A percentile compares a stretch with the other conserved stretches of the same genome.
phyloP scores from a whole-genome alignment of 2,888 invertebrate species.

The Drosophila neonasuta region DNA sequence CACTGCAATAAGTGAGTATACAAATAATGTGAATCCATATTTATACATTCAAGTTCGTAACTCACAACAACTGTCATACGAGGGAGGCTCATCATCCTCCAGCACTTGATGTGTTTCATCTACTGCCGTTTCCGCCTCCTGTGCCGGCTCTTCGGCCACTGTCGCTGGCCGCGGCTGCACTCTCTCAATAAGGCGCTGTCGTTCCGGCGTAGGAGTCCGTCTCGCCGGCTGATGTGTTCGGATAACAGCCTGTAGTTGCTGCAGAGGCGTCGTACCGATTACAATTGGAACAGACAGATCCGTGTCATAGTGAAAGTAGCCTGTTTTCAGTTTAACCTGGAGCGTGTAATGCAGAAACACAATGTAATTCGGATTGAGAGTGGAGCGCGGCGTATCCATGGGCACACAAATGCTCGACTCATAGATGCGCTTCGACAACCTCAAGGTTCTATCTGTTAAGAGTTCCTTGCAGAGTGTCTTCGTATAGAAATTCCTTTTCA shows the following conservation, averaged over 20 bases:
- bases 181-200: slow-evolving; percentile 64
- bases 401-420: slow-evolving; percentile 84
- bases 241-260: slow-evolving; percentile 49
- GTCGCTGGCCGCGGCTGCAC: slow-evolving; percentile 51
- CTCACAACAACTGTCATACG: slow-evolving; percentile 79
- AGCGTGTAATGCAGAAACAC: slow-evolving; percentile 78
- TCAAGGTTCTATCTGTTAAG: slow-evolving; percentile 70
- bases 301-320: slow-evolving; percentile 76
- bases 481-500: slow-evolving; percentile 76
- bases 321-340: slow-evolving; percentile 76
- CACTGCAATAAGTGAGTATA: slow-evolving; percentile 46
- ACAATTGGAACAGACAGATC: slow-evolving; percentile 74
- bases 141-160: slow-evolving; percentile 50
- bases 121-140: slow-evolving; percentile 40
- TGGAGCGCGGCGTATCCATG: slow-evolving; percentile 88
- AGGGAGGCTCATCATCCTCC: slow-evolving; percentile 76
- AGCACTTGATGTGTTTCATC: slow-evolving; percentile 55
- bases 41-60: no score
- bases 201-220: slow-evolving; percentile 59
- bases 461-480: slow-evolving; percentile 73
- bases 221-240: slow-evolving; percentile 60
- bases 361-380: slow-evolving; percentile 81
- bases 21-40: no score
- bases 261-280: slow-evolving; percentile 75
- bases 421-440: slow-evolving; percentile 82